Conservation (phyloP, 1,140 invertebrate species). For the Brachystomella parvula region DNA sequence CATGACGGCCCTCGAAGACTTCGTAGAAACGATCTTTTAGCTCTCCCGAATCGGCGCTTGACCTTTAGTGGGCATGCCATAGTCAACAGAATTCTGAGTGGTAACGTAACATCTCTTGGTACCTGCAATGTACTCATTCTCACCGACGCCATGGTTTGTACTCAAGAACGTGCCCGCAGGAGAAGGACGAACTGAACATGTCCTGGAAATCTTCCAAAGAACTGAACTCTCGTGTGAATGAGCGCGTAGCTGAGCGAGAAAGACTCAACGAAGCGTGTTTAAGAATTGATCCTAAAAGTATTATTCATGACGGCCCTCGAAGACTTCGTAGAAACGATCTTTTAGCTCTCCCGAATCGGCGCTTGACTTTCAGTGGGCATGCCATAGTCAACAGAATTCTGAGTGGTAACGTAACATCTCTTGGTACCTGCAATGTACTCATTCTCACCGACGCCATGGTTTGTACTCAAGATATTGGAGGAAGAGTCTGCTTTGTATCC, state of each 20-base stretch:
- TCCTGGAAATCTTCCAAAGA: conserved; percentile 52
- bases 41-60: conserved; percentile 63
- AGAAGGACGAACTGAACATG: conserved; percentile 63
- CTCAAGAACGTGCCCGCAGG: conserved; percentile 53
- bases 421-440: conserved; percentile 1
- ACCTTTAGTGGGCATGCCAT: conserved; percentile 48
- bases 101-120: conserved; percentile 11
- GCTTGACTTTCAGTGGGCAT: conserved; percentile 54
- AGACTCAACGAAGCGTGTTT: conserved; percentile 86
- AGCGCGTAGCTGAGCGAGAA: conserved; percentile 82
- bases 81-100: conserved; percentile 20
- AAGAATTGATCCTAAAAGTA: conserved; percentile 84
- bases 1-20: conserved; percentile 77
- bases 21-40: conserved; percentile 84
- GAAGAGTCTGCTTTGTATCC: conserved; percentile 26
- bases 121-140: conserved; percentile 29
- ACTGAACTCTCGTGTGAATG: conserved; percentile 58
- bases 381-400: conserved; percentile 33
- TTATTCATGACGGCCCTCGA: conserved; percentile 65
- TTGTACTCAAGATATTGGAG: conserved; percentile 33
- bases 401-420: conserved; percentile 12
- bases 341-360: conserved; percentile 62
- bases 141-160: conserved; percentile 19
- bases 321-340: conserved; percentile 95
- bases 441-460: conserved; percentile 31